Percentiles rank a stretch among this genome's conserved stretches.
These are phyloP conservation scores for Drosophila kikkawai DNA, from an alignment of 1,140 invertebrate species.

Conservation along the genomic window DNA sequence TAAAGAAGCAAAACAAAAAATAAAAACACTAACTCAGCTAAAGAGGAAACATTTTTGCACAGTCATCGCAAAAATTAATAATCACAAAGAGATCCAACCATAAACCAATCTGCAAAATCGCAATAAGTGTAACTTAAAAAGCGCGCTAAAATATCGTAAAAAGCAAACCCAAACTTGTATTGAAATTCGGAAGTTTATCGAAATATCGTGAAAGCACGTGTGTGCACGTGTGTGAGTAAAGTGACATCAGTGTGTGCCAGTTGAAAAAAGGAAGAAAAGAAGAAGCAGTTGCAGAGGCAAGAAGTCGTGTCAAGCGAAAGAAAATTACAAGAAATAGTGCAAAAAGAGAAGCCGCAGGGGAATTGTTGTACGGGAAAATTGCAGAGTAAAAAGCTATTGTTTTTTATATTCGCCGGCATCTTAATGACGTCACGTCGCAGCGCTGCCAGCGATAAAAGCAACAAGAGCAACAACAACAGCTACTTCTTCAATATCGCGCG, in stretches of 20 bases:
- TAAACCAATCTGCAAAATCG: constrained; percentile 9
- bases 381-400: constrained; percentile 31
- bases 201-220: constrained; percentile 28
- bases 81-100: constrained; percentile 5
- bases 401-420: constrained; percentile 66
- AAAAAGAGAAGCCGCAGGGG: constrained; percentile 27
- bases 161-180: not conserved
- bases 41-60: constrained; percentile 8
- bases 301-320: constrained; percentile 9
- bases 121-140: constrained; percentile 19
- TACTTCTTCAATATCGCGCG: constrained; percentile 34
- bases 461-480: constrained; percentile 9
- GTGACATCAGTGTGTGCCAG: constrained; percentile 39
- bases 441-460: constrained; percentile 27
- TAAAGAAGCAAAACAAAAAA: not conserved
- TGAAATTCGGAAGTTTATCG: constrained; percentile 11
- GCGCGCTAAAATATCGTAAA: constrained; percentile 24
- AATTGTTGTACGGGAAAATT: constrained; percentile 31
- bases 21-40: constrained; percentile 22
- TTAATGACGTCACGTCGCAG: constrained; percentile 74
- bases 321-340: constrained; percentile 21
- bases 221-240: constrained; percentile 19
- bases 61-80: constrained; percentile 20
- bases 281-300: constrained; percentile 8
- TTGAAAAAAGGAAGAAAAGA: constrained; percentile 14